Base-by-base conservation (phyloP, 2,888 invertebrate genomes). In the Halocaridina rubra region DNA sequence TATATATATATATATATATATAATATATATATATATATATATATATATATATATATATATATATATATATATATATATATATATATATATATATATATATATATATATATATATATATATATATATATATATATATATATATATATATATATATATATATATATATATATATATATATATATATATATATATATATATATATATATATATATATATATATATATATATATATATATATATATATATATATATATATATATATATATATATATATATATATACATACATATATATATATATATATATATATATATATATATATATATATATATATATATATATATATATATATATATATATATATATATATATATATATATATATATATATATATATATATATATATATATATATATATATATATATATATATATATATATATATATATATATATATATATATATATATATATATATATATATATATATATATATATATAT, bases 71-170 rank as follows among this genome's bases (percentile, higher is more conserved):
- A 74, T 74, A 74, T 74, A 74, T 74, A 74, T 74, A 74, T 74
- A 74, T 74, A 74, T 74, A 74, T 74, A 74, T 74, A 74, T 74
- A 74, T 74, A 74, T 74, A 74, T 74, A 74, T 74, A 74, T 74
- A 74, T 74, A 74, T 74, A 74, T 74, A 33, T 74, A 74, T 74
- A 74, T 74, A 74, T 74, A 74, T 74, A 74, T 74, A 74, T 74
- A 33, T 39, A 74, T 74, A 74, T 39, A 74, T 39, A 33, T 74
- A 74, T 74, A 74, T 39, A 74, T 74, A 74, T 39, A 33, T 74
- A 74, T 39, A 74, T 74, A 39, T 74, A 74, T 74, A 74, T 39
- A 74, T 74, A 74, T 39, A 74, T 74, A 74, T 39, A 74, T 74
- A 33, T 39, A 74, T 74, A 74, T 39, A 74, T 74, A 74, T 74